phyloP scores from a whole-genome alignment of 2,888 invertebrate species.

The Crossocerus cetratus region DNA sequence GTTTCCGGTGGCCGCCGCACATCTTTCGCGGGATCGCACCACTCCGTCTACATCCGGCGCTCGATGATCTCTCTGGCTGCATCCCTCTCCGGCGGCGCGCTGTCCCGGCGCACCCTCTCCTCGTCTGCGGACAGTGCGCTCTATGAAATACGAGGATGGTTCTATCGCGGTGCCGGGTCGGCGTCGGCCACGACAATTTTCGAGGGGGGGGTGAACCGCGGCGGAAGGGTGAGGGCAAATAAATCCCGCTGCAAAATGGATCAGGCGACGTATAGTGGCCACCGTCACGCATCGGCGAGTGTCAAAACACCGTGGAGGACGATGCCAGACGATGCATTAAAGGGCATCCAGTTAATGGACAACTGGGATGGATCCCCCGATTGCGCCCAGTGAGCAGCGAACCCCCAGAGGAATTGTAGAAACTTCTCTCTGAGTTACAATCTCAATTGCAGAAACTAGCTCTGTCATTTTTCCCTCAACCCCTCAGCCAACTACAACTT shows the following conservation, averaged over 20 bases:
- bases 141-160: conserved; percentile 60
- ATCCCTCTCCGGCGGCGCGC: background rate
- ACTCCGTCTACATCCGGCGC: conserved; percentile 66
- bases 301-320: conserved; percentile 60
- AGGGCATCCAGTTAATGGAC: conserved; percentile 59
- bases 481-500: too few species aligned
- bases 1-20: conserved; percentile 65
- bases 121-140: conserved; percentile 7
- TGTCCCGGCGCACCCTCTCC: conserved; percentile 4
- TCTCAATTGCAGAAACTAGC: too few species aligned
- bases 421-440: background rate
- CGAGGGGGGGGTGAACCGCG: conserved; percentile 22
- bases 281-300: conserved; percentile 66
- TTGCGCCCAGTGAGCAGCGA: too few species aligned
- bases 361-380: conserved; percentile 39
- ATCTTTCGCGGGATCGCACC: conserved; percentile 66
- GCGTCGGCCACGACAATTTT: conserved; percentile 33
- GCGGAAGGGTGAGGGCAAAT: conserved; percentile 46
- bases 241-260: conserved; percentile 67
- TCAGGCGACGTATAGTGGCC: conserved; percentile 57
- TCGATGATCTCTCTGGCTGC: conserved; percentile 18
- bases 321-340: conserved; percentile 52
- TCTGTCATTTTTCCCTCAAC: too few species aligned
- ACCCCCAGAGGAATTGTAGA: conserved; percentile 44
- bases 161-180: conserved; percentile 27